phyloP scores from a whole-genome alignment of 1,140 invertebrate species.

The Semibalanus balanoides region DNA sequence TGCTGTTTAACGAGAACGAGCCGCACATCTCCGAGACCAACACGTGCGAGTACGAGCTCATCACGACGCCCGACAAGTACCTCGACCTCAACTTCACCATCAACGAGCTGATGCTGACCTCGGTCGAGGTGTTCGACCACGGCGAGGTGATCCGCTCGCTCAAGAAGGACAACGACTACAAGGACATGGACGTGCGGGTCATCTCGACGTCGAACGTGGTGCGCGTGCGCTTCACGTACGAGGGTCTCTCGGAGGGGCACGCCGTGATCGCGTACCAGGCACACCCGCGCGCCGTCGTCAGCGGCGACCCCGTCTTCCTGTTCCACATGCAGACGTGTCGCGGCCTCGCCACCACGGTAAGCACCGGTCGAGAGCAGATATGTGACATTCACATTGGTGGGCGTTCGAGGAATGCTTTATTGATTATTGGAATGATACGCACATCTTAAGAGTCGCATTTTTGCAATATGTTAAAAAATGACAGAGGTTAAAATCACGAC shows the following conservation, averaged over 20 bases:
- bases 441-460: too few species aligned
- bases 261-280: conserved; percentile 3
- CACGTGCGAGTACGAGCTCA: not conserved
- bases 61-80: not conserved
- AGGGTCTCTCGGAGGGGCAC: not conserved
- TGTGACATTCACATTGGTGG: too few species aligned
- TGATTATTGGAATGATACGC: too few species aligned
- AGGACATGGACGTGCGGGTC: not conserved
- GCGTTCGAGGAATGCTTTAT: too few species aligned
- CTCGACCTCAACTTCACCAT: conserved; percentile 6
- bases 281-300: not conserved
- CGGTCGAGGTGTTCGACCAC: not conserved
- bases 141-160: not conserved
- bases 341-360: not conserved
- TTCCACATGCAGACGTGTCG: not conserved
- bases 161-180: not conserved
- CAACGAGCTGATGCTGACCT: not conserved
- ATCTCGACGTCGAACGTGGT: not conserved
- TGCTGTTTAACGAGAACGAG: not conserved
- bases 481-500: too few species aligned
- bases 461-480: too few species aligned
- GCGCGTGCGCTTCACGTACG: not conserved
- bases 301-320: not conserved
- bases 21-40: not conserved
- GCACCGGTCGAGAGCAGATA: too few species aligned